Evolutionary conservation across 2,797 vertebrate species (phyloP), one percentile per base, ranked within the genome.

Genomic region (Coendou prehensilis): DNA sequence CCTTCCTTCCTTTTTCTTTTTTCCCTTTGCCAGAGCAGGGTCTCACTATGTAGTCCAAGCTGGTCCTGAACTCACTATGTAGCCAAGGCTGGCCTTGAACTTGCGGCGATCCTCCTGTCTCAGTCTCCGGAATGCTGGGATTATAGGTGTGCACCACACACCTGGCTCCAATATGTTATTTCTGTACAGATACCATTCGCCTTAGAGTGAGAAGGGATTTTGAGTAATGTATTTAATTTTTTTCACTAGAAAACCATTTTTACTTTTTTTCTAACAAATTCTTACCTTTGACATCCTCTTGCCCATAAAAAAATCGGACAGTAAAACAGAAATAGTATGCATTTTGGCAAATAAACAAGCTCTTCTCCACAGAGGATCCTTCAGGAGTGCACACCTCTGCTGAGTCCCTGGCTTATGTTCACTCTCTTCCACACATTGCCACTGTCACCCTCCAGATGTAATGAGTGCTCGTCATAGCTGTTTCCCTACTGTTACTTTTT

Each of bases 201-300:
- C n/a, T 95, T 71, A 67, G 47, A 93, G 47, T 59, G 26, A 52
- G 59, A 95, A 83, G 64, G 9, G 91, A 83, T 2, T 90, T 94
- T 54, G 37, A 96, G 30, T 89, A 56, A 89, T 86, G 84, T 90
- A 57, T 85, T 57, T 37, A 79, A 50, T 76, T 94, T 28, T 81
- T 94, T 89, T 20, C 41, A 33, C n/a, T 57, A 86, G n/a, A 85
- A 91, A 88, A 59, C 15, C 28, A 59, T 91, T 94, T 92, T 56
- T 18, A 52, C 81, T 81, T 95, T 97, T 91, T 88, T 86, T 92
- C 92, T 80, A 41, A 75, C n/a, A 82, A 30, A 63, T 18, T 71
- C 45, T 82, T 57, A 13, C 82, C 45, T 95, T 0, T 75, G 22
- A 14, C 50, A 57, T 93, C 15, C 41, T 69, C 13, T 85, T 73